Evolutionary conservation across 2,888 invertebrate species (phyloP).

Genomic region (Ditylenchus weischeri): DNA sequence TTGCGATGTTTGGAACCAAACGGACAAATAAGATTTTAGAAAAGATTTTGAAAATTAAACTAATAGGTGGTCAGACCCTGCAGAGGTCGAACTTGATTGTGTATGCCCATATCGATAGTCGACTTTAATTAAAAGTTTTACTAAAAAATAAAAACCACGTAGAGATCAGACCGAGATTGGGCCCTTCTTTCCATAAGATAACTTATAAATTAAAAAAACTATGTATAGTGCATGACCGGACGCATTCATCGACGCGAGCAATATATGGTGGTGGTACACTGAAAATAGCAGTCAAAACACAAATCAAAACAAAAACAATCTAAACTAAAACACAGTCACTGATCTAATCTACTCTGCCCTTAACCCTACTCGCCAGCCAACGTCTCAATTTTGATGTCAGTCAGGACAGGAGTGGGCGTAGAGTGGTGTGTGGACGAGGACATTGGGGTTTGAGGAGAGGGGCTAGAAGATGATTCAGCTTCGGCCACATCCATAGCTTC

Average conservation of each 20-base stretch:
- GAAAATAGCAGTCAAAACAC: neutral
- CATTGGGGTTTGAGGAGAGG: slow-evolving; percentile 14
- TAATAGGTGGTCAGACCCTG: no score
- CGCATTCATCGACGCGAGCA: no score
- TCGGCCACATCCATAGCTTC: slow-evolving; percentile 9
- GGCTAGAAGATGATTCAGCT: slow-evolving; percentile 9
- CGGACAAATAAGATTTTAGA: no score
- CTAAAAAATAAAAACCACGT: neutral
- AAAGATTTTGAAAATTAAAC: no score
- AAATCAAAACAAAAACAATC: neutral
- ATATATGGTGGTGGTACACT: no score
- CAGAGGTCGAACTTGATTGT: no score
- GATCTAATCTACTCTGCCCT: no score
- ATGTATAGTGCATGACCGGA: no score
- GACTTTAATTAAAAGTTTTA: no score
- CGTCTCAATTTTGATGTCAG: slow-evolving; percentile 10
- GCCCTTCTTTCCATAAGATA: neutral
- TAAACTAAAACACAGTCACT: neutral
- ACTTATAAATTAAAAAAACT: neutral
- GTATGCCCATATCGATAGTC: no score
- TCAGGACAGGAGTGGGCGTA: slow-evolving; percentile 7
- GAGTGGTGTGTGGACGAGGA: slow-evolving; percentile 15
- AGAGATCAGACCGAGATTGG: neutral
- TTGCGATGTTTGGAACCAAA: no score
- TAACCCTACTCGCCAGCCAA: neutral